Percentiles rank a stretch among this genome's conserved stretches.
phyloP scores from a whole-genome alignment of 2,888 invertebrate species.

The Elmis aenea region DNA sequence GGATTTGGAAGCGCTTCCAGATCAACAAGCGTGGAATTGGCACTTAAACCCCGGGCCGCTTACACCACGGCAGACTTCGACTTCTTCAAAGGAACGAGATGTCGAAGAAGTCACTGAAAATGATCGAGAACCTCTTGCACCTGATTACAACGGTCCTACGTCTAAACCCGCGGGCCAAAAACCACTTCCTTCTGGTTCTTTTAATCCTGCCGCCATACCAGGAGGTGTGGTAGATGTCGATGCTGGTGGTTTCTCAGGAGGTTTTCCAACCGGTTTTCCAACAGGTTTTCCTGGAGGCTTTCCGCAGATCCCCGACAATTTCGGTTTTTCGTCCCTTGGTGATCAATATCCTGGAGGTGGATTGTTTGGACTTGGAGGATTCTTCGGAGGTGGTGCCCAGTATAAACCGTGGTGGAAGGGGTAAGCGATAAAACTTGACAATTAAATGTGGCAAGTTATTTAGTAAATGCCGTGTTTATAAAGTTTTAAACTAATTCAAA shows the following conservation, averaged over 20 bases:
- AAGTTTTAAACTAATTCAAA: not conserved
- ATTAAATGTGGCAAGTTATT: too few relatives aligned
- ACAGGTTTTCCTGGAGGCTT: slow-evolving; percentile 15
- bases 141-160: slow-evolving; percentile 37
- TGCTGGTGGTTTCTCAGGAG: slow-evolving; percentile 24
- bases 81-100: slow-evolving; percentile 9
- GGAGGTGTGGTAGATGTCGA: slow-evolving; percentile 37
- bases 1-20: slow-evolving; percentile 5
- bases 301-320: slow-evolving; percentile 21
- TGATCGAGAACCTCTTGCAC: slow-evolving; percentile 38
- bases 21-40: slow-evolving; percentile 11
- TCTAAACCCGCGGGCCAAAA: slow-evolving; percentile 29
- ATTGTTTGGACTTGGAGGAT: slow-evolving; percentile 33
- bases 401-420: slow-evolving; percentile 49
- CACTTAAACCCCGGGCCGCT: too few relatives aligned
- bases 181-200: too few relatives aligned
- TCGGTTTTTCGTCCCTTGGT: slow-evolving; percentile 23
- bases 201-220: slow-evolving; percentile 27
- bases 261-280: slow-evolving; percentile 15
- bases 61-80: slow-evolving; percentile 7
- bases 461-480: not conserved
- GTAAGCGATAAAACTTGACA: too few relatives aligned
- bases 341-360: slow-evolving; percentile 15
- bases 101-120: slow-evolving; percentile 16
- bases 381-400: slow-evolving; percentile 31